Evolutionary conservation across 1,140 invertebrate genomes (phyloP), one percentile per base, ranked within the genome.

Genomic region (Brachionus calyciflorus): DNA sequence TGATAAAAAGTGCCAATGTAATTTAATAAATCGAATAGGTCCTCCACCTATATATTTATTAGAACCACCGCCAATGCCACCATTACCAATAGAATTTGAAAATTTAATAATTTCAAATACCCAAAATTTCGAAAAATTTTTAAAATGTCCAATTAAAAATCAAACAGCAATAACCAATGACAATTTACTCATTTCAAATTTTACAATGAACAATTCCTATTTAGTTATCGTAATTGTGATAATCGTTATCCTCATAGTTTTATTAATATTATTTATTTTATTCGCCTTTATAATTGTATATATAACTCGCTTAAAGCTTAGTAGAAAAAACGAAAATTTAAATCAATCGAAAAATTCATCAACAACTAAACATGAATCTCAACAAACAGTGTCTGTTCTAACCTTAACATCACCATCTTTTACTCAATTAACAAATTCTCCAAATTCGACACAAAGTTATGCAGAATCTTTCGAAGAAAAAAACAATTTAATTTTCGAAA

Each of bases 331-430:
- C 1, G n/a, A 46, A 14, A 44, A 65, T 65, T 37, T 44, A 65
- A 44, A 65, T 65, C 26, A 19, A 60, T 65, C 40, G 2, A 65
- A 44, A 65, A 65, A 44, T 65, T 65, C 60, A 21, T 44, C 60
- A 24, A 19, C 28, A 6, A 65, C 21, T 41, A 65, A 65, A 44
- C 55, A 60, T 33, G 55, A 60, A 37, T 60, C 55, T 5, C 55
- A 60, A 33, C 55, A 60, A 60, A 60, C 55, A 60, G 55, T 60
- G 6, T 65, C 60, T 19, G 40, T 44, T 10, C 24, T 65, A 28
- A 44, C 37, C 12, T 41, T 65, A 0, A 46, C 60, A 10, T 65
- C 60, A n/a, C 60, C 60, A 5, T 65, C 60, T 10, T 44, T 65
- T 41, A 65, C 60, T 3, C 60, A 65, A 44, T 30, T 65, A 44